phyloP scores from a whole-genome alignment of 2,113 vertebrate species.

The Calcarius ornatus region DNA sequence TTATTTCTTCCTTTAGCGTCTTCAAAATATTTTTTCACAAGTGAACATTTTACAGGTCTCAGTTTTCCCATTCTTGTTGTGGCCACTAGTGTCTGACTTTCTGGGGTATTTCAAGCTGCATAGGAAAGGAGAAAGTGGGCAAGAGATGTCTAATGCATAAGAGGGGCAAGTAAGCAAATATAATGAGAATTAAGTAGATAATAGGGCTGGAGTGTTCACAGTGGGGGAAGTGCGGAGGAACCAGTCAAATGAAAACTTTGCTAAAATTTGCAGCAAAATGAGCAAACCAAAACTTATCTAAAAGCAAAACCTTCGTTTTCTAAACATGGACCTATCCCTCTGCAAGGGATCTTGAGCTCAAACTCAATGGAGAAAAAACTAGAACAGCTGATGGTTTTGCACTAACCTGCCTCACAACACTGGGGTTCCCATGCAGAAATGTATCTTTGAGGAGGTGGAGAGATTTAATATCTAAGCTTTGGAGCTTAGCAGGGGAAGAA shows the following conservation, averaged over 20 bases:
- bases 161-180: neutral
- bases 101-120: neutral
- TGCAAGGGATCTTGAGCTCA: neutral
- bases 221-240: neutral
- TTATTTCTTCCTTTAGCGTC: neutral
- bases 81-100: neutral
- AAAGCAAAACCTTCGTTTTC: neutral
- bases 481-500: neutral
- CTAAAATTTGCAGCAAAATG: neutral
- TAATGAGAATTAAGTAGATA: neutral
- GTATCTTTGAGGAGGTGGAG: neutral
- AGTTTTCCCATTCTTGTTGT: rapidly evolving
- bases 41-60: neutral
- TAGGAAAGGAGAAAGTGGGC: neutral
- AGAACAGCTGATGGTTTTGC: neutral
- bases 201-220: neutral
- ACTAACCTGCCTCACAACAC: neutral
- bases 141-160: neutral
- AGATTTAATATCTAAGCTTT: neutral
- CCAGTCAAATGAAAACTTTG: neutral
- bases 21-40: neutral
- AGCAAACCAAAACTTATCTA: neutral
- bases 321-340: neutral
- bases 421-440: neutral
- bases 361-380: neutral